Evolutionary conservation across 2,888 invertebrate genomes (phyloP), one percentile per base, ranked within the genome.

Genomic region (Drosophila kanekoi): DNA sequence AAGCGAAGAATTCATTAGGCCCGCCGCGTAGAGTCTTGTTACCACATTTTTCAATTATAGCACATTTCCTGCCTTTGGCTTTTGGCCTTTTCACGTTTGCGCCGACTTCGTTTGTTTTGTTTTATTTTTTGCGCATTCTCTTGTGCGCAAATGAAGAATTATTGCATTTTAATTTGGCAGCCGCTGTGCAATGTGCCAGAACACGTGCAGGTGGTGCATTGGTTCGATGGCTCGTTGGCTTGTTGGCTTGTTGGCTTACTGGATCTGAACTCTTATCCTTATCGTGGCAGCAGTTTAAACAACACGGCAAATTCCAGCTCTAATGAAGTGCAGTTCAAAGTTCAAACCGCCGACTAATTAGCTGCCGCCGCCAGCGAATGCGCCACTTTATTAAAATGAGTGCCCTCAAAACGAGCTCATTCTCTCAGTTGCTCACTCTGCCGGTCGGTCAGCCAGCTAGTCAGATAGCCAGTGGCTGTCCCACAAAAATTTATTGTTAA

Each of bases 41-140:
- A 90, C 90, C 90, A 90, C 90, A 90, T 90, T 90, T 90, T 88
- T 86, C 91, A 90, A 90, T 90, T 90, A 90, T 89, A 87, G 79
- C 87, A 87, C 88, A 83, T 88, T 85, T 88, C 88, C 87, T 71
- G 77, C 68, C 69, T 45, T 68, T 51, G 57, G 49, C 67, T 61
- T 40, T 63, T 47, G 51, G 44, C 57, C 54, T 67, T 74, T 59
- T 65, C 52, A 52, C 41, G 41, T 75, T 35, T 56, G 49, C 41
- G 35, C 40, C 38, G 37, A 32, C 35, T 13, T n/a, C n/a, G n/a
- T n/a, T n/a, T 18, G 57, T 52, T 8, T 45, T 9, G 44, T 28
- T 37, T 16, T 13, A 10, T 13, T 32, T 51, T 35, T 23, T 62
- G 8, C 53, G 10, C 53, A 20, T 32, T 47, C 54, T 35, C 14